phyloP scores from a whole-genome alignment of 2,113 vertebrate genomes.

The Crotalus helleri region DNA sequence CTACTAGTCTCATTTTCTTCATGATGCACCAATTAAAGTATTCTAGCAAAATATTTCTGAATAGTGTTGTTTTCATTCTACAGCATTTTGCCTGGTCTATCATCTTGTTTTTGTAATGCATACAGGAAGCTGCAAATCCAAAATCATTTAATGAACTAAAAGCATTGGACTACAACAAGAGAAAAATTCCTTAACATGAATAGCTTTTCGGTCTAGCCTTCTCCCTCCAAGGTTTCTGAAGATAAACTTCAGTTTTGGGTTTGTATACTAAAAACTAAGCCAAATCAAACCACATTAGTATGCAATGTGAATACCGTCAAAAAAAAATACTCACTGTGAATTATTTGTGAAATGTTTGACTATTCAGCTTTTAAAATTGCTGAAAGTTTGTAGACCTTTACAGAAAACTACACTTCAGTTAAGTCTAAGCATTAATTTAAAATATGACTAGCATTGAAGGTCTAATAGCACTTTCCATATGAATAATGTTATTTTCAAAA shows the following conservation, averaged over 20 bases:
- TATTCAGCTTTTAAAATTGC: neutral
- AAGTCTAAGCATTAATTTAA: neutral
- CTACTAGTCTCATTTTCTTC: slow-evolving; percentile 18
- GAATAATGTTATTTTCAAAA: neutral
- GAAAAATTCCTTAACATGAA: neutral
- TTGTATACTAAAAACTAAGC: neutral
- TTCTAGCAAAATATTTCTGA: slow-evolving; percentile 26
- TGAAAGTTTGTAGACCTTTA: neutral
- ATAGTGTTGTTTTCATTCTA: slow-evolving; percentile 26
- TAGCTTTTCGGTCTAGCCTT: neutral
- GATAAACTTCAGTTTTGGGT: neutral
- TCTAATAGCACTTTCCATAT: neutral
- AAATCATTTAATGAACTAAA: slow-evolving; percentile 71
- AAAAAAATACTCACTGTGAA: neutral
- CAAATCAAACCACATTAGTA: neutral
- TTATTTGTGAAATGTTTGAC: neutral
- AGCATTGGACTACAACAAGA: slow-evolving; percentile 8
- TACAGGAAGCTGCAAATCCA: slow-evolving; percentile 68
- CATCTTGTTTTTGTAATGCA: slow-evolving; percentile 55
- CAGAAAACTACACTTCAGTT: neutral
- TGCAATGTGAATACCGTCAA: neutral
- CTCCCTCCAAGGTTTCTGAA: neutral
- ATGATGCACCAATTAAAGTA: slow-evolving; percentile 25
- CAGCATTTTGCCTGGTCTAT: slow-evolving; percentile 36
- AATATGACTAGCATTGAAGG: neutral